phyloP scores from a whole-genome alignment of 1,140 invertebrate species.

The Zaprionus camerounensis region DNA sequence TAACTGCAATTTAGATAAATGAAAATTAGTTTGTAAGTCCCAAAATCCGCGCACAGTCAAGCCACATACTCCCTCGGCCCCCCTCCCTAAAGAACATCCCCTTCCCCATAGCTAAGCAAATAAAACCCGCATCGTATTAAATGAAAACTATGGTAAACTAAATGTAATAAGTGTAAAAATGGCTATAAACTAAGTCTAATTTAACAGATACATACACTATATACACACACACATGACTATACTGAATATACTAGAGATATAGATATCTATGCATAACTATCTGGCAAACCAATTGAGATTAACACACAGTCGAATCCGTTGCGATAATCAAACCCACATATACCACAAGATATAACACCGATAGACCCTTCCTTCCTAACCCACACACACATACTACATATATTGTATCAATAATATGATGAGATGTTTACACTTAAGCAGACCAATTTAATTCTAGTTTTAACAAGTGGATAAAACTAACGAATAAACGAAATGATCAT shows the following conservation, averaged over 20 bases:
- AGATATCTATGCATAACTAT: not conserved
- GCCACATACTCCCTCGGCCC: constrained; percentile 11
- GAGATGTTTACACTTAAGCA: constrained; percentile 66
- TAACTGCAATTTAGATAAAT: constrained; percentile 79
- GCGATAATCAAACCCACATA: not conserved
- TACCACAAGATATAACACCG: not conserved
- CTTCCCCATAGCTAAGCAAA: constrained; percentile 61
- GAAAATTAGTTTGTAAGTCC: constrained; percentile 73
- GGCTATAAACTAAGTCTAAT: constrained; percentile 5
- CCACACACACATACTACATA: constrained; percentile 18
- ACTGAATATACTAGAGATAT: not conserved
- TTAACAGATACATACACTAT: not conserved
- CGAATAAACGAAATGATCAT: constrained; percentile 76
- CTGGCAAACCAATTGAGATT: not conserved
- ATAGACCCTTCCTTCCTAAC: not conserved
- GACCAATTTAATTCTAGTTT: constrained; percentile 80
- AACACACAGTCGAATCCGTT: constrained; percentile 1
- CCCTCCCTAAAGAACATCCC: not conserved
- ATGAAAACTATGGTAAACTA: constrained; percentile 9
- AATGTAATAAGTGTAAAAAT: constrained; percentile 12
- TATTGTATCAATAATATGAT: constrained; percentile 58
- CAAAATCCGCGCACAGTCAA: constrained; percentile 32
- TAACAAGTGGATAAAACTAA: constrained; percentile 55
- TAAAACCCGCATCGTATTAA: constrained; percentile 47
- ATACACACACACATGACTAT: not conserved